Evolutionary conservation across 2,888 invertebrate species (phyloP).

Genomic region (Macrophya annulata): DNA sequence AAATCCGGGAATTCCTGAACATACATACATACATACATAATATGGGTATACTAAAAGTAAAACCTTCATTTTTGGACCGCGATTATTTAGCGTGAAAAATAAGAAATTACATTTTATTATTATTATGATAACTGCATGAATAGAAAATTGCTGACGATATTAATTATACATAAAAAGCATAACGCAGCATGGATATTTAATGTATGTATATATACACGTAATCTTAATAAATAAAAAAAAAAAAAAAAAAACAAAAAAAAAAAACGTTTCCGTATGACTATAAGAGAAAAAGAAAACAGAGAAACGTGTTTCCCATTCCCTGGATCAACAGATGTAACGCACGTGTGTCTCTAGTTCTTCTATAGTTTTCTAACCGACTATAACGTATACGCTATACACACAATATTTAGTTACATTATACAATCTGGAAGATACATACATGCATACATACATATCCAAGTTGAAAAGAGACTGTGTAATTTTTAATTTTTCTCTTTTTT

Average conservation of each 20-base stretch:
- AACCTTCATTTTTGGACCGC: not conserved
- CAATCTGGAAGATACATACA: not conserved
- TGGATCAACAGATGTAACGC: conserved; percentile 42
- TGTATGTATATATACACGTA: conserved; percentile 3
- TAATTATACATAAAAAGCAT: not conserved
- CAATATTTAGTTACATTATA: not conserved
- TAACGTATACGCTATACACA: not conserved
- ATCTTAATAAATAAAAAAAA: not conserved
- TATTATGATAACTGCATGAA: not conserved
- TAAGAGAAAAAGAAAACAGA: not conserved
- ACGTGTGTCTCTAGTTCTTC: conserved; percentile 30
- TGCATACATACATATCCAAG: not conserved
- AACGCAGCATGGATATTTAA: not conserved
- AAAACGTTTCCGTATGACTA: not conserved
- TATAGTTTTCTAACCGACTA: not conserved
- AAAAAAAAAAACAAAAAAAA: not conserved
- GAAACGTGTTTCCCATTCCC: not conserved
- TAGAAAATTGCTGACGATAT: not conserved
- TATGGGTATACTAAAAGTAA: not conserved
- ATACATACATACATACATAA: not conserved
- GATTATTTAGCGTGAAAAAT: not conserved
- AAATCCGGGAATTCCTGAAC: not conserved
- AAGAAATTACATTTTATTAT: not conserved
- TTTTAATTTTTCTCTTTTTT: not conserved
- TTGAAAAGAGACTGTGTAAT: not conserved